phyloP scores from a whole-genome alignment of 2,888 invertebrate species.

The Melangyna quadrimaculata region DNA sequence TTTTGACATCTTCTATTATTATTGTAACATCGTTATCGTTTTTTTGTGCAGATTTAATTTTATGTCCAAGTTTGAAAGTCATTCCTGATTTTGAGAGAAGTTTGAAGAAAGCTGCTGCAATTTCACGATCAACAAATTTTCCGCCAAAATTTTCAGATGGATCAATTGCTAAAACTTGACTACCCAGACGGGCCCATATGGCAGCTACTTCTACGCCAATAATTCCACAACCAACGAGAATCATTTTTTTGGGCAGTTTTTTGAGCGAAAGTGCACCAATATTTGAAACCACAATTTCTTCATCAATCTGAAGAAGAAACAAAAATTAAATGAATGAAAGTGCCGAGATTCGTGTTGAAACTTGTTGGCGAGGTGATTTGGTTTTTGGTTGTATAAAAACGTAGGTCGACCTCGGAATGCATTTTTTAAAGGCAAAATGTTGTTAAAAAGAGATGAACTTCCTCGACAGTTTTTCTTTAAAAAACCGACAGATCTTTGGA shows the following conservation, averaged over 20 bases:
- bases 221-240: conserved; percentile 99
- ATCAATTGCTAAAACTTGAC: conserved; percentile 97
- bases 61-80: conserved; percentile 95
- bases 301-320: conserved; percentile 88
- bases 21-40: conserved; percentile 88
- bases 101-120: conserved; percentile 95
- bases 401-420: too few species aligned
- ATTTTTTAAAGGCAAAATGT: too few species aligned
- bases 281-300: conserved; percentile 95
- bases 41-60: conserved; percentile 92
- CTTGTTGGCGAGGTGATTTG: too few species aligned
- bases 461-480: too few species aligned
- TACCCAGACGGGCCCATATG: conserved; percentile 96
- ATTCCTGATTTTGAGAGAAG: conserved; percentile 94
- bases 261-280: conserved; percentile 96
- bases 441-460: too few species aligned
- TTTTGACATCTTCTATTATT: conserved; percentile 90
- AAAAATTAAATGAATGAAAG: conserved; percentile 1
- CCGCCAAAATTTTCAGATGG: conserved; percentile 95
- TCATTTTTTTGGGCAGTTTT: conserved; percentile 93
- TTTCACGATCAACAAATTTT: conserved; percentile 96
- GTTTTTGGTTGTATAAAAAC: too few species aligned
- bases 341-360: too few species aligned
- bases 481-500: too few species aligned
- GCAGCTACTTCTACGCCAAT: conserved; percentile 99